phyloP scores from a whole-genome alignment of 2,797 vertebrate species.

The Kryptolebias ocellatus region DNA sequence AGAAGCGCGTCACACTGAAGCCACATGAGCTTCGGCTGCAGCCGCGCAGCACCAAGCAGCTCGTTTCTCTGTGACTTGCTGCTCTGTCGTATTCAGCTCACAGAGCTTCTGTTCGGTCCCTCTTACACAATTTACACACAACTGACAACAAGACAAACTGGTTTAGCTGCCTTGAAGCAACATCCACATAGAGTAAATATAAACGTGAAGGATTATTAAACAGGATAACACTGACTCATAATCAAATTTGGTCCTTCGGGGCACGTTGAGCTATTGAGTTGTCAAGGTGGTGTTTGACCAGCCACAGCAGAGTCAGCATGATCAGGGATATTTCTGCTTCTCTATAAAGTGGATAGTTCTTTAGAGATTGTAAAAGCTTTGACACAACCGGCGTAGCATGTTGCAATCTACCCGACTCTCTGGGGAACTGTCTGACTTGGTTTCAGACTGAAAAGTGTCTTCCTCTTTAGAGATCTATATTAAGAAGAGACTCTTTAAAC shows the following conservation, averaged over 20 bases:
- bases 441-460: not conserved
- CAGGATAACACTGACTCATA: not conserved
- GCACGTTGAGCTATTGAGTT: constrained; percentile 17
- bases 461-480: not conserved
- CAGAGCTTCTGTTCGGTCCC: constrained; percentile 1
- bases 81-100: not conserved
- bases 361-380: too few relatives aligned
- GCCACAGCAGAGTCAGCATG: not conserved
- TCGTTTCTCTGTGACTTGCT: not conserved
- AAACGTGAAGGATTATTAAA: not conserved
- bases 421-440: not conserved
- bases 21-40: not conserved
- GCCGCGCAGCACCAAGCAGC: not conserved
- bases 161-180: not conserved
- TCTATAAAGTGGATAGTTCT: not conserved
- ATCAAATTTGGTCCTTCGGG: not conserved
- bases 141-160: not conserved
- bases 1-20: constrained; percentile 11
- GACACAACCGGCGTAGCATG: not conserved
- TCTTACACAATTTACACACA: not conserved
- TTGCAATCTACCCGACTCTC: not conserved
- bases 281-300: constrained; percentile 18
- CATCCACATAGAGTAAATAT: not conserved
- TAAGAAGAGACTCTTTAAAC: not conserved
- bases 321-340: not conserved